Percentiles rank a stretch among this genome's conserved stretches.
Evolutionary conservation across 2,888 invertebrate species (phyloP).

Genomic region (Caradrina kadenii): DNA sequence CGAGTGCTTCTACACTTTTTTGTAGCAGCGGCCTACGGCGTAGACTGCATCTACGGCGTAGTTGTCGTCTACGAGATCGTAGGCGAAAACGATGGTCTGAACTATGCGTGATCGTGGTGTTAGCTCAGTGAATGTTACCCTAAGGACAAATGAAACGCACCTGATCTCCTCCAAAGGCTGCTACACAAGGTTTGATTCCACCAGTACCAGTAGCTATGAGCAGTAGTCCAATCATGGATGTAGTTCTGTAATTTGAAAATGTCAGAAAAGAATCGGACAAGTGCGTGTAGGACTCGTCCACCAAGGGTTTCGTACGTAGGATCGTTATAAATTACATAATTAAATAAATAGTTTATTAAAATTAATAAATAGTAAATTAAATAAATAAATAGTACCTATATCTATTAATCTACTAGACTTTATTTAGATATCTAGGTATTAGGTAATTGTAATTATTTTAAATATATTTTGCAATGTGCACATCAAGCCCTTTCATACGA

Average conservation of each 20-base stretch:
- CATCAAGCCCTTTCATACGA: too few species aligned
- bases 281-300: too few species aligned
- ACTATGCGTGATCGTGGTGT: not conserved
- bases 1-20: not conserved
- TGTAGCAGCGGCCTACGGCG: not conserved
- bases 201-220: constrained; percentile 95
- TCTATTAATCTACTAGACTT: too few species aligned
- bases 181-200: constrained; percentile 96
- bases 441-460: too few species aligned
- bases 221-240: constrained; percentile 89
- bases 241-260: constrained; percentile 78
- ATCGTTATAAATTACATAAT: too few species aligned
- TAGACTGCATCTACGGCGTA: not conserved
- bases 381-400: too few species aligned
- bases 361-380: too few species aligned
- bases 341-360: too few species aligned
- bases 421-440: too few species aligned
- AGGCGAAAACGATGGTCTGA: not conserved
- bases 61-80: not conserved
- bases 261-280: too few species aligned
- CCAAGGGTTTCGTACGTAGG: too few species aligned
- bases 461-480: too few species aligned
- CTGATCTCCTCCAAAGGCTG: constrained; percentile 97
- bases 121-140: not conserved
- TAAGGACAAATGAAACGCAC: constrained; percentile 61